These are phyloP conservation scores for Meliscaeva auricollis DNA, from an alignment of 2,888 invertebrate genomes.

Conservation along the genomic window DNA sequence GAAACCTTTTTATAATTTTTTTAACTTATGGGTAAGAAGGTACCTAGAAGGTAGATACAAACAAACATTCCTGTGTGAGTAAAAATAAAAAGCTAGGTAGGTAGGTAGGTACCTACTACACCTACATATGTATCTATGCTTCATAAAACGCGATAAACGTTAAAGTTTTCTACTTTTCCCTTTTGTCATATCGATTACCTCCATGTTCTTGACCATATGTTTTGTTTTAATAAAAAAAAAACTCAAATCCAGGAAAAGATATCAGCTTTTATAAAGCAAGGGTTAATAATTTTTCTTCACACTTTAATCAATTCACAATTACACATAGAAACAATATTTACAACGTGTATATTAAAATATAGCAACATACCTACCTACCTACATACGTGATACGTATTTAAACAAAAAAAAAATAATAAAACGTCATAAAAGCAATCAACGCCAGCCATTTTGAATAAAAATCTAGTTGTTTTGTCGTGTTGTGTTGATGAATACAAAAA, in stretches of 20 bases:
- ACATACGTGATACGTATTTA: background rate
- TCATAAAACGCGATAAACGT: too few relatives aligned
- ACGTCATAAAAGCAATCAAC: constrained; percentile 62
- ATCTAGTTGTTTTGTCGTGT: constrained; percentile 33
- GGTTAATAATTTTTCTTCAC: background rate
- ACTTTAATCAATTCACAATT: background rate
- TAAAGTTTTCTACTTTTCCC: too few relatives aligned
- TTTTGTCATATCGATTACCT: too few relatives aligned
- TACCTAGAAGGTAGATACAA: too few relatives aligned
- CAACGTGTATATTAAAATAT: background rate
- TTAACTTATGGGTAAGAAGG: too few relatives aligned
- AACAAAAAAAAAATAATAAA: constrained; percentile 26
- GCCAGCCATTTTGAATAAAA: constrained; percentile 73
- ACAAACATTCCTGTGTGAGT: too few relatives aligned
- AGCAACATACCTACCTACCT: background rate
- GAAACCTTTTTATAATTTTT: too few relatives aligned
- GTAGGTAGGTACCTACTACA: too few relatives aligned
- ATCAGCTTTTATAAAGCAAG: background rate
- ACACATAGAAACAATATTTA: background rate
- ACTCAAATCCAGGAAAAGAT: background rate
- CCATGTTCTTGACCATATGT: constrained; percentile 5
- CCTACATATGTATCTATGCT: too few relatives aligned
- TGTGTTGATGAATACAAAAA: background rate
- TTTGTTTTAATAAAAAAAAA: background rate
- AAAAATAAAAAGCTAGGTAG: too few relatives aligned